Evolutionary conservation across 1,140 invertebrate genomes (phyloP).

Genomic region (Calephelis nemesis): DNA sequence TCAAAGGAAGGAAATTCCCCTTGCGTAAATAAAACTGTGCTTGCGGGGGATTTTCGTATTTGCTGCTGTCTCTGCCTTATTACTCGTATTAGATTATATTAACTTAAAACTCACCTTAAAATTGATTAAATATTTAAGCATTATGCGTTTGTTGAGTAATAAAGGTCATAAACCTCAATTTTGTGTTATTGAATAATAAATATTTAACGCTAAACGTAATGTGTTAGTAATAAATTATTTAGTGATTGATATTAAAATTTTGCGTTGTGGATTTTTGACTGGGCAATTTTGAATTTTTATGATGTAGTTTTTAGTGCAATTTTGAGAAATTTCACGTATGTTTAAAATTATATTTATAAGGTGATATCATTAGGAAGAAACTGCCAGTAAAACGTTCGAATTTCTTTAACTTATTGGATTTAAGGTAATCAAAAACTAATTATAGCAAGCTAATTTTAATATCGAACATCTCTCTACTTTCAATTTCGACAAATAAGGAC

Average conservation of each 20-base stretch:
- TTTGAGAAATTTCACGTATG: not conserved
- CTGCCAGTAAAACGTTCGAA: too few relatives aligned
- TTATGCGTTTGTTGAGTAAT: conserved; percentile 9
- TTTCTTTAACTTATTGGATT: too few relatives aligned
- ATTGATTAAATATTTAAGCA: conserved; percentile 30
- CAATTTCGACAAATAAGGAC: too few relatives aligned
- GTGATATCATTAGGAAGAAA: too few relatives aligned
- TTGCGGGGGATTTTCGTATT: conserved; percentile 57
- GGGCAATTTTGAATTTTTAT: not conserved
- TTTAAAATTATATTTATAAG: too few relatives aligned
- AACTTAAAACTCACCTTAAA: conserved; percentile 21
- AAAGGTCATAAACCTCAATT: conserved; percentile 26
- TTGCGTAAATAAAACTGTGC: conserved; percentile 61
- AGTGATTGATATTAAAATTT: conserved; percentile 5
- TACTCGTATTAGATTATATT: conserved; percentile 26
- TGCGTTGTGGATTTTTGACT: not conserved
- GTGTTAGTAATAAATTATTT: conserved; percentile 8
- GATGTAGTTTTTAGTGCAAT: not conserved
- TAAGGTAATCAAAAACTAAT: too few relatives aligned
- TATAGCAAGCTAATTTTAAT: too few relatives aligned
- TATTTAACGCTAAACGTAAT: conserved; percentile 8
- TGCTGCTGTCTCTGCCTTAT: conserved; percentile 40
- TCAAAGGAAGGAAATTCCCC: conserved; percentile 65
- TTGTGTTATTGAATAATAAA: conserved; percentile 20
- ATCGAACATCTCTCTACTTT: too few relatives aligned